Conservation (phyloP, 2,888 invertebrate genomes). For the Nysson spinosus region DNA sequence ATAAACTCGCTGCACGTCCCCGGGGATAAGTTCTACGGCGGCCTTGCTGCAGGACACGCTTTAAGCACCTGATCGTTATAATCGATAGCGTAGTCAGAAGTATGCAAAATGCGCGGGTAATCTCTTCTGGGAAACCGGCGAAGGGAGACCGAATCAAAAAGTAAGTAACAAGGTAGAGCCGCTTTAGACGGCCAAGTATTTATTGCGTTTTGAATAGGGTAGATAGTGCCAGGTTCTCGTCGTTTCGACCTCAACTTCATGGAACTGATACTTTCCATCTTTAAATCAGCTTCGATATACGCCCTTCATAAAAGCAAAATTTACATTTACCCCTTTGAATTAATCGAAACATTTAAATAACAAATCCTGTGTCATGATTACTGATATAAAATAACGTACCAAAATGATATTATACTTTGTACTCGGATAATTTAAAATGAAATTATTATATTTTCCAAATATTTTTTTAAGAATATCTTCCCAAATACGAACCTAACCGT, state of each 20-base stretch:
- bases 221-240: constrained; percentile 4
- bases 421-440: no score
- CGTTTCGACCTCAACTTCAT: background rate
- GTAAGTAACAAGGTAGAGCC: constrained; percentile 31
- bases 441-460: no score
- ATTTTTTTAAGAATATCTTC: no score
- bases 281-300: no score
- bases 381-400: no score
- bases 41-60: constrained; percentile 42
- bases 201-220: constrained; percentile 10
- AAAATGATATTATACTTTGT: no score
- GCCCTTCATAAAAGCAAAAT: no score
- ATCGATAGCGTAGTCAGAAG: constrained; percentile 46
- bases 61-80: constrained; percentile 42
- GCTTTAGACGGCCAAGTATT: constrained; percentile 15
- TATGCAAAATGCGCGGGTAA: constrained; percentile 51
- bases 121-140: constrained; percentile 37
- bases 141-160: constrained; percentile 23
- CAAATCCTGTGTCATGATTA: no score
- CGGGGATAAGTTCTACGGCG: constrained; percentile 36
- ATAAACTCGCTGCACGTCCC: constrained; percentile 49
- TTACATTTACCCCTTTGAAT: no score
- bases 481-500: no score
- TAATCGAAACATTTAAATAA: no score
- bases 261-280: background rate